Percentiles rank a stretch among this genome's conserved stretches.
phyloP scores from a whole-genome alignment of 2,797 vertebrate genomes.

The Hoplostethus mediterraneus region DNA sequence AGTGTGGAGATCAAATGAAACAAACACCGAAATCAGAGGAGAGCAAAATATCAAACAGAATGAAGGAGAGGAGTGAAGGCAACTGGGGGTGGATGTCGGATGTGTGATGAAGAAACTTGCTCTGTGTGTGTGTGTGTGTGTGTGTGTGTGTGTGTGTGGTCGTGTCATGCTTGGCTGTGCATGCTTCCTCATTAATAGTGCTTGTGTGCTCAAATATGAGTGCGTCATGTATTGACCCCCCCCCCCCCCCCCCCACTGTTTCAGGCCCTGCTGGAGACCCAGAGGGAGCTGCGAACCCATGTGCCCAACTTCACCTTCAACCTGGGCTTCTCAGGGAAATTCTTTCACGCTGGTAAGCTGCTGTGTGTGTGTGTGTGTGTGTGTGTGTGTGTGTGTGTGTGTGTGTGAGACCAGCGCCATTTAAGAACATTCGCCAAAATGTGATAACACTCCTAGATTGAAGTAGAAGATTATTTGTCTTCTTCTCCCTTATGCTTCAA shows the following conservation, averaged over 20 bases:
- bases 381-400: too few species aligned
- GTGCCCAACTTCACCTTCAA: conserved; percentile 99
- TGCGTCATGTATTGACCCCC: conserved; percentile 40
- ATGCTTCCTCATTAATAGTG: conserved; percentile 52
- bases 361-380: too few species aligned
- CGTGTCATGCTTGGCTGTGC: conserved; percentile 23
- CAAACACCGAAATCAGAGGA: conserved; percentile 80
- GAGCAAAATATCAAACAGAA: conserved; percentile 79
- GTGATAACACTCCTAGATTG: not conserved
- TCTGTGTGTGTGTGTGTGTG: conserved; percentile 68
- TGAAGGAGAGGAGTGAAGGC: conserved; percentile 66
- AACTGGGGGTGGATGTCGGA: conserved; percentile 68
- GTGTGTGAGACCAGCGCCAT: too few species aligned
- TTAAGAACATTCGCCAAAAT: not conserved
- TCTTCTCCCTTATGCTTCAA: conserved; percentile 12
- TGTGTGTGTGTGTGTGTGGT: conserved; percentile 67
- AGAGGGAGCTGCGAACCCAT: conserved; percentile 92
- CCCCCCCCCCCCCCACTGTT: conserved; percentile 51
- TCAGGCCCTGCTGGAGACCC: conserved; percentile 94
- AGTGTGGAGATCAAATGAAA: conserved; percentile 79
- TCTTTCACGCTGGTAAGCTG: conserved; percentile 95
- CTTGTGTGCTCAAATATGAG: conserved; percentile 39
- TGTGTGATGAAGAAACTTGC: conserved; percentile 72
- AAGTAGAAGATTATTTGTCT: not conserved
- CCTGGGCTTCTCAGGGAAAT: conserved; percentile 99